phyloP scores from a whole-genome alignment of 2,113 vertebrate species.

The Leucosticte australis region DNA sequence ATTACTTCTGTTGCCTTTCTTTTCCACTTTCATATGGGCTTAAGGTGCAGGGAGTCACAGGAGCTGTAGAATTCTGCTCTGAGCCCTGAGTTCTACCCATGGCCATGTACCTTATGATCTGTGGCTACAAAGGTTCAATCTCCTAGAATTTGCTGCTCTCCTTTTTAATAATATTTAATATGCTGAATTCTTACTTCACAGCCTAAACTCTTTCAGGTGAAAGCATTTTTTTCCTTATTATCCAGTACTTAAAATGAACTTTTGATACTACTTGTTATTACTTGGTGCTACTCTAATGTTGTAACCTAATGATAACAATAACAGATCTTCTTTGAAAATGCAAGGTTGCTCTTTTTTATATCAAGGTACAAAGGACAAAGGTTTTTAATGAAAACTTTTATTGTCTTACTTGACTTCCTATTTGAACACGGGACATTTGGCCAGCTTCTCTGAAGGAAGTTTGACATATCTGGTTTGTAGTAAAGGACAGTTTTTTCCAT shows the following conservation, averaged over 20 bases:
- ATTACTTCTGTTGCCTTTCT: neutral
- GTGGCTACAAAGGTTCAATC: neutral
- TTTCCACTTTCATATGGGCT: neutral
- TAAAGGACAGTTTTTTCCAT: neutral
- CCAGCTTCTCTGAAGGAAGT: neutral
- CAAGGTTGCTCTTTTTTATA: neutral
- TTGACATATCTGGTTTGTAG: neutral
- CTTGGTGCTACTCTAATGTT: neutral
- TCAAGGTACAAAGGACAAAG: neutral
- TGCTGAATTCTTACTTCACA: neutral
- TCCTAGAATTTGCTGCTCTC: neutral
- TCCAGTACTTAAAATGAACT: neutral
- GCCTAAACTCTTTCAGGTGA: neutral
- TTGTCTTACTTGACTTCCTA: neutral
- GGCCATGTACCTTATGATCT: neutral
- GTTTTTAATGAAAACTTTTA: neutral
- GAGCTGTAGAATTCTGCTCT: neutral
- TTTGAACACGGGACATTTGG: neutral
- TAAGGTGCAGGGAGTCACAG: neutral
- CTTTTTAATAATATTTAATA: neutral
- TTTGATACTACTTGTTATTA: neutral
- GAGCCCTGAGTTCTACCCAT: fast-evolving
- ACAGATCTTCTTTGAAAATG: neutral
- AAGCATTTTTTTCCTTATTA: neutral
- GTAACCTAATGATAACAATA: neutral